phyloP scores from a whole-genome alignment of 2,888 invertebrate species.

The Archips crataeganus region DNA sequence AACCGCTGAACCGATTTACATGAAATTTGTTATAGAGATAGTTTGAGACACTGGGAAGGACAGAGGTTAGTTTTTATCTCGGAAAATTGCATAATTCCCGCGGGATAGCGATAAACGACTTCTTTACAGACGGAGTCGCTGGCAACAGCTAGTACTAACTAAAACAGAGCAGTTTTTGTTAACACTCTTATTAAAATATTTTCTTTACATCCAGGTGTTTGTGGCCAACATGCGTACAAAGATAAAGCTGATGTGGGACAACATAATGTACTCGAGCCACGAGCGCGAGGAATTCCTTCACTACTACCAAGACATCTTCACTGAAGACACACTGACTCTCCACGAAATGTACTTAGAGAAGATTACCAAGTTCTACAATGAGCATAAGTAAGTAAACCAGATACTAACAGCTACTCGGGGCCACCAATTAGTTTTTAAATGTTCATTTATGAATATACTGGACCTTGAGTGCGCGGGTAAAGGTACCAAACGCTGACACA shows the following conservation, averaged over 20 bases:
- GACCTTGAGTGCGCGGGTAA: too few relatives aligned
- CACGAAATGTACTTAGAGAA: conserved; percentile 92
- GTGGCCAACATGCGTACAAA: conserved; percentile 90
- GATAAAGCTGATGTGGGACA: conserved; percentile 91
- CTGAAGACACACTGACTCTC: conserved; percentile 91
- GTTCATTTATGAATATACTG: too few relatives aligned
- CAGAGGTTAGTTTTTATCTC: too few relatives aligned
- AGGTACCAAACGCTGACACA: too few relatives aligned
- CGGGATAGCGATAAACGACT: too few relatives aligned
- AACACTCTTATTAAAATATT: background rate
- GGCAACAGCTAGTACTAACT: background rate
- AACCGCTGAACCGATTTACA: too few relatives aligned
- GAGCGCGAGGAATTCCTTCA: conserved; percentile 88
- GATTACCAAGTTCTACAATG: conserved; percentile 87
- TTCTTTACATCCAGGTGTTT: conserved; percentile 74
- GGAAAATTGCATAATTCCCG: too few relatives aligned
- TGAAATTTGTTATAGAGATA: too few relatives aligned
- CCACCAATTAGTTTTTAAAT: too few relatives aligned
- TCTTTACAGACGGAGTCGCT: too few relatives aligned
- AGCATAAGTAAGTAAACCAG: conserved; percentile 83
- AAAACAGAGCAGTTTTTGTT: too few relatives aligned
- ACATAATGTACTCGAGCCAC: conserved; percentile 88
- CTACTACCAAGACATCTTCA: conserved; percentile 89
- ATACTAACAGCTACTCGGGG: background rate
- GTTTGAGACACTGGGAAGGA: too few relatives aligned